Evolutionary conservation across 2,797 vertebrate genomes (phyloP).

Genomic region (Leptoclinus maculatus): DNA sequence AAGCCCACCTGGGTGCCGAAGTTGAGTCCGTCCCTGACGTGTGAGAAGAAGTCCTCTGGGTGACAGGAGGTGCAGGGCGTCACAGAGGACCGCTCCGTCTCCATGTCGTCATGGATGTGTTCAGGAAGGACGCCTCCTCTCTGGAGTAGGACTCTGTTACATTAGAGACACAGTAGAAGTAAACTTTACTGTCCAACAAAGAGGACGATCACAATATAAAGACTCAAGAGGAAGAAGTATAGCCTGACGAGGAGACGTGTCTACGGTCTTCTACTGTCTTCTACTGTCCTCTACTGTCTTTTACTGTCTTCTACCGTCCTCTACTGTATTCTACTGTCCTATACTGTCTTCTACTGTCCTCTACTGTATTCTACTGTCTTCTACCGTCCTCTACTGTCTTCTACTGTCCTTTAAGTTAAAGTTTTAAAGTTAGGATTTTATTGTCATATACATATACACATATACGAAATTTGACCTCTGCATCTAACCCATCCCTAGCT

Average conservation of each 20-base stretch:
- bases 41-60: slow-evolving; percentile 91
- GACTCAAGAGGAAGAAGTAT: too few species aligned
- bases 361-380: background rate
- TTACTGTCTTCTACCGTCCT: background rate
- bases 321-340: too few species aligned
- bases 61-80: slow-evolving; percentile 91
- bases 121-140: slow-evolving; percentile 87
- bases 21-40: slow-evolving; percentile 89
- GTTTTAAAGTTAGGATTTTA: too few species aligned
- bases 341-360: too few species aligned
- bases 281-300: background rate
- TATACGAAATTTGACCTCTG: too few species aligned
- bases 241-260: background rate
- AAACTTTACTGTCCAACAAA: background rate
- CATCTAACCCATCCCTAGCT: too few species aligned
- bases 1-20: slow-evolving; percentile 96
- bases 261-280: background rate
- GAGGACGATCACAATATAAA: too few species aligned
- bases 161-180: background rate
- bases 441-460: too few species aligned
- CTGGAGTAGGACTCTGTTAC: slow-evolving; percentile 85
- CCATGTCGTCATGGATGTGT: slow-evolving; percentile 88
- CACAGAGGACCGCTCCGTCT: slow-evolving; percentile 75
- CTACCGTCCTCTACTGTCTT: background rate
- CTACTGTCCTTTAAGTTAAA: too few species aligned